Evolutionary conservation across 1,140 invertebrate species (phyloP), one percentile per base, ranked within the genome.

Genomic region (Periplaneta americana): DNA sequence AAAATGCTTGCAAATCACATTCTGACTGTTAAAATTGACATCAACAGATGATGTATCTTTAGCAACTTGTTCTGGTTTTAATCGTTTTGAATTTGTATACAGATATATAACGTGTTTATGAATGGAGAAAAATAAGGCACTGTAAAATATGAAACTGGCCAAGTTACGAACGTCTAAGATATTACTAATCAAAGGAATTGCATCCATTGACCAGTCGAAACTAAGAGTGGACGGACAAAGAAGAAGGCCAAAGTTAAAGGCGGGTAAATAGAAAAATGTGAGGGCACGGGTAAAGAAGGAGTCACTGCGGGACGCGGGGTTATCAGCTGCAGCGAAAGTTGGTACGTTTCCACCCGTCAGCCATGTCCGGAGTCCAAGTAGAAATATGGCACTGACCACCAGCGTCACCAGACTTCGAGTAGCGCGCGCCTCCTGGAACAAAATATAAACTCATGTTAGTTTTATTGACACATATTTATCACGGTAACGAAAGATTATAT

Each of bases 121-220:
- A 22, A 22, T 48, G 15, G 3, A 13, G 10, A 13, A 74, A 17
- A 57, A 17, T 28, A 80, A 80, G 79, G 79, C 79, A 80, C 79
- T 86, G 86, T 97, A 98, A 80, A 98, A 94, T 15, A 92, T 87
- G 11, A 93, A 83, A 1, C 94, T 92, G 75, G 92, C 88, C 8
- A 95, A 85, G 86, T 97, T 97, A 78, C 97, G 89, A 0, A 90
- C 86, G 88, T 98, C 97, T 80, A 90, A 89, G 9, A 96, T 79
- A 9, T 91, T 91, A 1, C 91, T 92, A 81, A 98, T 91, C 80
- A 95, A 90, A 0, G 96, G 95, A 84, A 98, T 93, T 1, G 97
- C 93, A 84, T 97, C 96, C 97, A 98, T 98, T 5, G 96, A 97
- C 97, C 97, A 98, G 86, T 98, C 97, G 87, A 98, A 98, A 86